Evolutionary conservation across 2,113 vertebrate genomes (phyloP).

Genomic region (Herpailurus yagouaroundi): DNA sequence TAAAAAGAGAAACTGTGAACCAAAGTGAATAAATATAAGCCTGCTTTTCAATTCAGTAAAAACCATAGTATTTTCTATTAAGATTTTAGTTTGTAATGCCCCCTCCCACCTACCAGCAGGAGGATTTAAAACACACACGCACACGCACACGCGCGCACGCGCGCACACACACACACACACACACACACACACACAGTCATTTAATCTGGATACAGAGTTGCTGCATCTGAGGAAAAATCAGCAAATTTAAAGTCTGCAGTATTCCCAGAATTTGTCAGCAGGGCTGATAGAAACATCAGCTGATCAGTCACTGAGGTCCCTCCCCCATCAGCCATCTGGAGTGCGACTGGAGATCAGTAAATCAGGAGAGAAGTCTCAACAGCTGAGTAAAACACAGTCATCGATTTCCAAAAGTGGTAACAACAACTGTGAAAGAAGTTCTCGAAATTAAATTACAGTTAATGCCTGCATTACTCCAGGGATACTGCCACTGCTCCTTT

Average conservation of each 20-base stretch:
- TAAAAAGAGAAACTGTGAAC: background rate
- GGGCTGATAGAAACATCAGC: constrained; percentile 50
- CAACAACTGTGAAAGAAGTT: constrained; percentile 69
- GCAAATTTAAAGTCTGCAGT: constrained; percentile 40
- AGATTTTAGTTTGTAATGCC: background rate
- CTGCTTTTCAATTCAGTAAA: background rate
- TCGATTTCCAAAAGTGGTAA: constrained; percentile 63
- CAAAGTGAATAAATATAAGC: background rate
- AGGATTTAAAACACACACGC: background rate
- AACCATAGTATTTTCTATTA: background rate
- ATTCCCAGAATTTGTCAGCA: constrained; percentile 43
- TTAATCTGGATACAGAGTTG: background rate
- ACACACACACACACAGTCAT: background rate
- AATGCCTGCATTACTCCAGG: background rate
- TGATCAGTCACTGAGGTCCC: background rate
- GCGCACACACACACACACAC: too few relatives aligned
- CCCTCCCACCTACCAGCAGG: background rate
- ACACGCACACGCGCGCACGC: fast-evolving
- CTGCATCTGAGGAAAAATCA: background rate
- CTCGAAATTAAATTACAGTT: constrained; percentile 53
- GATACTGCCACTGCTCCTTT: background rate
- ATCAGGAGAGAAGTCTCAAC: constrained; percentile 42
- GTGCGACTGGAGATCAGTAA: constrained; percentile 36
- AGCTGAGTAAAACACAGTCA: constrained; percentile 50
- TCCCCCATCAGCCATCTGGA: constrained; percentile 53